Conservation (phyloP, 2,797 vertebrate genomes). For the Babyrousa celebensis region DNA sequence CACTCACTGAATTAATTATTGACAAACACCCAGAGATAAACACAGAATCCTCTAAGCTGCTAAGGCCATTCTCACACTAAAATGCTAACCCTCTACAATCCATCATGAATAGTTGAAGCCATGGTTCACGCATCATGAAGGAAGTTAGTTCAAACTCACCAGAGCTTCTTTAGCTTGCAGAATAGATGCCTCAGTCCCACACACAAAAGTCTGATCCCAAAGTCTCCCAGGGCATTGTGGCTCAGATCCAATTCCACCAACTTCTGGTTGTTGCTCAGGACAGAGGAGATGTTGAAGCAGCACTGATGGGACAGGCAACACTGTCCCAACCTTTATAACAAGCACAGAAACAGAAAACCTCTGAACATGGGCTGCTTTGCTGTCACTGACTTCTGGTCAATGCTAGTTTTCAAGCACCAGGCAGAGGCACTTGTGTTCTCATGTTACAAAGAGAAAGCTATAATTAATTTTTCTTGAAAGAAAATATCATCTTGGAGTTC, state of each 20-base stretch:
- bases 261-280: conserved; percentile 75
- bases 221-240: conserved; percentile 75
- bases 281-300: conserved; percentile 65
- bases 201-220: conserved; percentile 72
- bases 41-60: not conserved
- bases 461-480: not conserved
- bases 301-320: conserved; percentile 80
- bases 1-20: not conserved
- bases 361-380: not conserved
- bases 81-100: accelerated
- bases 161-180: conserved; percentile 78
- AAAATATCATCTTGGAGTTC: not conserved
- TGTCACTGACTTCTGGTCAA: not conserved
- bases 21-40: not conserved
- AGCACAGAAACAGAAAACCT: not conserved
- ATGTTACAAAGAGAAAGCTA: not conserved
- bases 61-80: too few species aligned
- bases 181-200: conserved; percentile 71
- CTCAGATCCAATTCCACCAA: conserved; percentile 84
- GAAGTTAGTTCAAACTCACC: conserved; percentile 73
- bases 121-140: not conserved
- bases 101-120: accelerated
- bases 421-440: not conserved
- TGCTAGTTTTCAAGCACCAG: not conserved
- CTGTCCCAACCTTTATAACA: conserved; percentile 70